Evolutionary conservation across 2,888 invertebrate genomes (phyloP), one percentile per base, ranked within the genome.

Genomic region (Mythimna pallens): DNA sequence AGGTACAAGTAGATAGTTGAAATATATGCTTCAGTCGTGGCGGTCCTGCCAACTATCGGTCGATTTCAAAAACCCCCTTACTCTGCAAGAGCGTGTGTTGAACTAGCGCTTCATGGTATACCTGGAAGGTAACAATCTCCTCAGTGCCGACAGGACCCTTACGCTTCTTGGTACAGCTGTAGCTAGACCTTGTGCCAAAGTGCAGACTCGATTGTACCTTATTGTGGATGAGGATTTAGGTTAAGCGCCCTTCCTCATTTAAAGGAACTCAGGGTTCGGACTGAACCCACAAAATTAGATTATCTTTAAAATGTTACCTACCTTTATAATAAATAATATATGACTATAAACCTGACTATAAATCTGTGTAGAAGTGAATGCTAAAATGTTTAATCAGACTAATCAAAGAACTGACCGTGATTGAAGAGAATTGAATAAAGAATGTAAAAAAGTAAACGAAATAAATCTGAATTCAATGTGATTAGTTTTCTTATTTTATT

Each of bases 201-300:
- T 47, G 10, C 20, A 3, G 14, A n/a, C n/a, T 70, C 25, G 17
- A 57, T n/a, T 20, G 14, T 57, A 25, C 14, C 25, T 14, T 67
- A 57, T 40, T n/a, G 57, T 20, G 36, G 58, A 71, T 50, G 9
- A 71, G 58, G 58, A 8, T 22, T 40, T 71, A 40, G 40, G 14
- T 22, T 59, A 71, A 36, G 30, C 14, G 9, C 50, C 71, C 50
- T 40, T 58, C 9, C 10, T 30, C 22, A 14, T 50, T 7, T 6
- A 30, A 10, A 17, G 50, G 14, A 40, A 43, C 17, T 36, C 58
- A 58, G 40, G 58, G 25, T 70, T 22, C 47, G 22, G 22, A 36
- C 22, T 20, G 30, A 8, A 30, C 17, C 17, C 3, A 25, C 25
- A 2, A 17, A 6, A 25, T 6, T 14, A 14, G 10, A 55, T 25